These are phyloP conservation scores for Drosophila nasuta DNA, from an alignment of 1,140 invertebrate genomes.

Conservation along the genomic window DNA sequence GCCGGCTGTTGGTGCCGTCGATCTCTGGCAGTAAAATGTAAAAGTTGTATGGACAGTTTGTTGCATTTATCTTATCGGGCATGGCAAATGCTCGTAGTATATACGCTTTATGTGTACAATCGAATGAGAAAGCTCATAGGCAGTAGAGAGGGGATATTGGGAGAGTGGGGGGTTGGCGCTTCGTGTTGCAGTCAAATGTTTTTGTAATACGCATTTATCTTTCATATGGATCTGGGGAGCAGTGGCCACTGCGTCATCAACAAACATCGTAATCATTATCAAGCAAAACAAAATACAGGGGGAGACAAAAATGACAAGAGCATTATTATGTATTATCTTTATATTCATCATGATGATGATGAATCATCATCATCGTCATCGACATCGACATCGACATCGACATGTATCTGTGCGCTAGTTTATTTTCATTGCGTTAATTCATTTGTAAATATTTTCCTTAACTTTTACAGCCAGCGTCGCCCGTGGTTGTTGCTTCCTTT, in stretches of 20 bases:
- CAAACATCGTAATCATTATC: slow-evolving; percentile 26
- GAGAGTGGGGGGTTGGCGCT: not conserved
- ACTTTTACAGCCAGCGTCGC: slow-evolving; percentile 59
- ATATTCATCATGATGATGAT: slow-evolving; percentile 4
- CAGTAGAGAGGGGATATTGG: no score
- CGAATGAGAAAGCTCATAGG: not conserved
- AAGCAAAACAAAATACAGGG: slow-evolving; percentile 1
- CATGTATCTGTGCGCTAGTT: slow-evolving; percentile 67
- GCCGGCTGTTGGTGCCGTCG: not conserved
- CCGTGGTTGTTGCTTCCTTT: slow-evolving; percentile 33
- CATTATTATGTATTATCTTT: slow-evolving; percentile 6
- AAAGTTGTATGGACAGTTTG: slow-evolving; percentile 38
- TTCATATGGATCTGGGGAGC: slow-evolving; percentile 48
- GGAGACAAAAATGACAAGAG: not conserved
- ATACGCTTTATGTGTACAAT: not conserved
- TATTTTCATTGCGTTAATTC: slow-evolving; percentile 81
- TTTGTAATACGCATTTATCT: slow-evolving; percentile 59
- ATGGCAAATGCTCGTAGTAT: not conserved
- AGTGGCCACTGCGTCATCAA: slow-evolving; percentile 45
- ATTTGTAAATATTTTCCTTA: slow-evolving; percentile 79
- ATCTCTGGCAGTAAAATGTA: slow-evolving; percentile 36
- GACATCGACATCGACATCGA: slow-evolving; percentile 29
- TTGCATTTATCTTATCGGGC: slow-evolving; percentile 58
- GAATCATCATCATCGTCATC: slow-evolving; percentile 20
- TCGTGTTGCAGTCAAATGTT: slow-evolving; percentile 36